Evolutionary conservation across 2,888 invertebrate genomes (phyloP).

Genomic region (Tineola bisselliella): DNA sequence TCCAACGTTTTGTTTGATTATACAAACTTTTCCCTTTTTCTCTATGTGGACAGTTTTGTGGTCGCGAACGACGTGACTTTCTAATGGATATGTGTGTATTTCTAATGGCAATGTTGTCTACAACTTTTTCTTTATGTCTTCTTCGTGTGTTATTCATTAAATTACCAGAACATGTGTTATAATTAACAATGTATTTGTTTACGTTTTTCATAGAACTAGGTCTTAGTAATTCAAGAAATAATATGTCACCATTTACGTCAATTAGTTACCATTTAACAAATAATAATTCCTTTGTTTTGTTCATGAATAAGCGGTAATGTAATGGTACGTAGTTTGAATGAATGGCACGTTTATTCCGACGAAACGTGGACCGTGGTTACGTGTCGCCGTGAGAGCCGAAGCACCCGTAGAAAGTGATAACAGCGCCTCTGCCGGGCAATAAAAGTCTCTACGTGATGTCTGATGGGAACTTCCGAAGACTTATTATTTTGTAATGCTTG

Average conservation of each 20-base stretch:
- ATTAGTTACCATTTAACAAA: neutral
- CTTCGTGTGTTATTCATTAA: neutral
- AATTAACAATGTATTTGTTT: neutral
- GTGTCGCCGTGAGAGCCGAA: neutral
- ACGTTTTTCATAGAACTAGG: neutral
- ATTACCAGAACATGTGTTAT: neutral
- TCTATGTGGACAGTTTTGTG: neutral
- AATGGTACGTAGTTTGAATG: neutral
- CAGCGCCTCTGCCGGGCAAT: neutral
- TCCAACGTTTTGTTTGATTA: neutral
- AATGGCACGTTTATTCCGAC: neutral
- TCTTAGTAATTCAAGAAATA: too few relatives aligned
- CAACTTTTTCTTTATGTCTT: constrained; percentile 2
- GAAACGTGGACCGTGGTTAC: neutral
- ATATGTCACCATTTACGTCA: neutral
- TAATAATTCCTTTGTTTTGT: neutral
- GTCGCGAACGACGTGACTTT: neutral
- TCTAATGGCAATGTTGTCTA: neutral
- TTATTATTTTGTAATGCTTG: neutral
- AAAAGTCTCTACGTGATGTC: constrained; percentile 4
- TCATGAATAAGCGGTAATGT: neutral
- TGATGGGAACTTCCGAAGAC: neutral
- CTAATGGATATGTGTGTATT: constrained; percentile 3
- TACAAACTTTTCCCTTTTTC: neutral
- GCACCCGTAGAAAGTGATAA: constrained; percentile 7